Conservation (phyloP, 2,113 vertebrate species). For the Leucopsar rothschildi region DNA sequence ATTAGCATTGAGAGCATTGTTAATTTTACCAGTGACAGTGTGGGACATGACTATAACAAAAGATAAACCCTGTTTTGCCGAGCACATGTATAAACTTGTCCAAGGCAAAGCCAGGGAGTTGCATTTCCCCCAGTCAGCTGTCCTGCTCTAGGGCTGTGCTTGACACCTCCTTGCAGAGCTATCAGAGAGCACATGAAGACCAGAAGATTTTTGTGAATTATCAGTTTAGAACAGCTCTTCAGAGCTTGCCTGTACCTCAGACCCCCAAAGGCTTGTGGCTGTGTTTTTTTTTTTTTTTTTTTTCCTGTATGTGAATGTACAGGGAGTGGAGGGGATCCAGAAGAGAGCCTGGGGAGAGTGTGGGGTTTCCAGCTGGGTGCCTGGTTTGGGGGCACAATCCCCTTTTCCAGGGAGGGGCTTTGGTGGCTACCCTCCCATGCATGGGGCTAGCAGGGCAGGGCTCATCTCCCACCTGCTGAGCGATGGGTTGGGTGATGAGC, state of each 20-base stretch:
- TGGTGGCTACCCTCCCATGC: accelerated
- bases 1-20: constrained; percentile 39
- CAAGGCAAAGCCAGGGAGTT: constrained; percentile 1
- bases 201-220: neutral
- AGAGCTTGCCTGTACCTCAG: neutral
- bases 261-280: neutral
- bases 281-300: neutral
- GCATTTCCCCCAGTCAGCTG: constrained; percentile 21
- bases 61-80: neutral
- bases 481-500: accelerated
- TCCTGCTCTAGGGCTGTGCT: neutral
- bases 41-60: neutral
- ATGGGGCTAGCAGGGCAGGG: accelerated
- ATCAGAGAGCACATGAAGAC: accelerated
- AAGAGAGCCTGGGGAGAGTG: accelerated
- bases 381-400: accelerated
- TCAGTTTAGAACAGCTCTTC: neutral
- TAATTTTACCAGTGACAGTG: neutral
- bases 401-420: neutral
- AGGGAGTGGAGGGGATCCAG: neutral
- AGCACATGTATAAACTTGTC: neutral
- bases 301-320: accelerated
- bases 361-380: neutral
- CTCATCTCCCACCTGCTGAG: neutral
- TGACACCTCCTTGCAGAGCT: neutral